Evolutionary conservation across 1,140 invertebrate genomes (phyloP), one percentile per base, ranked within the genome.

Genomic region (Drosophila sp.): DNA sequence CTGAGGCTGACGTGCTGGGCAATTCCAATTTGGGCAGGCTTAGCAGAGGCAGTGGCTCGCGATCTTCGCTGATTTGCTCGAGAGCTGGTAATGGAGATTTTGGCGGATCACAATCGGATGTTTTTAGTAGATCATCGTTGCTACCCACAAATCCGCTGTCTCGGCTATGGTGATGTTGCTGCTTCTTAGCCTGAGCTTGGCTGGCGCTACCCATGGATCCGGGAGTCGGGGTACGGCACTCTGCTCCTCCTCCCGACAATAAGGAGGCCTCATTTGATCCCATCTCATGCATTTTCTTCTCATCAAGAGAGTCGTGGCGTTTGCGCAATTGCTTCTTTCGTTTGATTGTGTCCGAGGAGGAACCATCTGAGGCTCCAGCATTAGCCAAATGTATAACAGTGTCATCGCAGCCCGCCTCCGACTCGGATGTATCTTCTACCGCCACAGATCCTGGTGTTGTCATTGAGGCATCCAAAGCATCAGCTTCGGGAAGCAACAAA

Each of bases 141-240:
- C 96, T 97, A 3, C 96, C 97, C 40, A 97, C 95, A 79, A 97
- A 97, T 3, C 96, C 96, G 75, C 96, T 97, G 91, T 97, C 96
- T 63, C 96, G 93, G 80, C 96, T 97, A 66, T 96, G 96, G 83
- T 97, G 96, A 47, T 86, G 82, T 86, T 91, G 90, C 17, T 91
- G 90, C 40, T 90, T 90, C 63, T 91, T 91, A 17, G 90, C 70
- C 66, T 91, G 90, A 0, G 77, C 69, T 7, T 90, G 86, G 3
- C 66, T 82, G 78, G 1, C 7, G 55, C 60, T 33, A 38, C 68
- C 63, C 23, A 74, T 75, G 29, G 56, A 27, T 1, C 93, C 91
- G 6, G 93, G 93, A 0, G 93, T 92, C 0, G 93, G 93, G 64
- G 95, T 94, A 0, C 94, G 93, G 4, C 93, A 93, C 74, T 94